phyloP scores from a whole-genome alignment of 1,140 invertebrate genomes.

The Cylas formicarius region DNA sequence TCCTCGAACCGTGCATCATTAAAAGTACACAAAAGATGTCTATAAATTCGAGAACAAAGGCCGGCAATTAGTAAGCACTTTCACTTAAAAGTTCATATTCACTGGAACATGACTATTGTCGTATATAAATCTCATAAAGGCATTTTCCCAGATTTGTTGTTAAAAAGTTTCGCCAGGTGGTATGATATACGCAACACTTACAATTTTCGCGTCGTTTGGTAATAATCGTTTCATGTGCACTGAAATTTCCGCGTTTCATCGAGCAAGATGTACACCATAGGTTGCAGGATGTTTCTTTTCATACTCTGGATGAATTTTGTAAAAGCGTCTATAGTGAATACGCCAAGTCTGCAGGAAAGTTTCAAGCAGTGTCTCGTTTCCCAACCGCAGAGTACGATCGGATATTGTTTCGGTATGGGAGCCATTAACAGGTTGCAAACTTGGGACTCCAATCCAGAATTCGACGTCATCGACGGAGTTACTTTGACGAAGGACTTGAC shows the following conservation, averaged over 20 bases:
- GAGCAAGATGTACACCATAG: too few relatives aligned
- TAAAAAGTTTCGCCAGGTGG: too few relatives aligned
- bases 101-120: constrained; percentile 29
- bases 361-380: constrained; percentile 49
- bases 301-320: too few relatives aligned
- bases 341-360: constrained; percentile 20
- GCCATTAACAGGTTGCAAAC: constrained; percentile 55
- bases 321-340: constrained; percentile 13
- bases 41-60: constrained; percentile 21
- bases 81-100: constrained; percentile 29
- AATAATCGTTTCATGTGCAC: too few relatives aligned
- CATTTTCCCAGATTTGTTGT: constrained; percentile 20
- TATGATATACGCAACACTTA: too few relatives aligned
- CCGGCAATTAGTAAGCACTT: constrained; percentile 27
- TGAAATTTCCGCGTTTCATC: too few relatives aligned
- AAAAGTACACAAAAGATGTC: constrained; percentile 11
- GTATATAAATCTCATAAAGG: constrained; percentile 21
- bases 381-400: constrained; percentile 40
- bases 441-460: constrained; percentile 56
- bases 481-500: constrained; percentile 51
- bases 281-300: too few relatives aligned
- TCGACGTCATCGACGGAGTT: constrained; percentile 55
- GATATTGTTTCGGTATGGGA: constrained; percentile 61
- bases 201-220: too few relatives aligned
- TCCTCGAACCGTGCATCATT: constrained; percentile 12